These are phyloP conservation scores for Syngnathus acus DNA, from an alignment of 2,797 vertebrate species.

Conservation along the genomic window DNA sequence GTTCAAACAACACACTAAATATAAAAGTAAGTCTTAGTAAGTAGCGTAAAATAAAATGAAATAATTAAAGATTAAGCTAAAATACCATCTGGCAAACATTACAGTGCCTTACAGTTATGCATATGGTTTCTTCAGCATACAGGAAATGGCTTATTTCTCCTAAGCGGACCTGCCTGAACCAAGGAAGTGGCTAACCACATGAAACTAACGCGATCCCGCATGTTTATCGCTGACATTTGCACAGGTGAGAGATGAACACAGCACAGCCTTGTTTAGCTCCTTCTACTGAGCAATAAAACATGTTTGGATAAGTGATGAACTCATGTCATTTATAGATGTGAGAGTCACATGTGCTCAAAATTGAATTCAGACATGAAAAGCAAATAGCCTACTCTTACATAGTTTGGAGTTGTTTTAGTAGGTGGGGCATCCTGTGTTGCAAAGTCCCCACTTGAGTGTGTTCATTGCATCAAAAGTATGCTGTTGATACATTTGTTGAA, in stretches of 20 bases:
- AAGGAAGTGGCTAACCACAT: conserved; percentile 69
- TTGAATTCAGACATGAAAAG: conserved; percentile 34
- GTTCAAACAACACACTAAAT: neutral
- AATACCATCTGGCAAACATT: conserved; percentile 56
- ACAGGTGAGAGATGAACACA: conserved; percentile 62
- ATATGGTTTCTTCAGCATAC: conserved; percentile 43
- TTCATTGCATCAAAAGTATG: neutral
- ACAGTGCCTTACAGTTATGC: conserved; percentile 54
- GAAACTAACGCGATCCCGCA: conserved; percentile 46
- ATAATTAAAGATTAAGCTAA: conserved; percentile 33
- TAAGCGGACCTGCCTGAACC: conserved; percentile 49
- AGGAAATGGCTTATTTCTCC: conserved; percentile 66
- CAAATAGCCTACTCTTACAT: conserved; percentile 13
- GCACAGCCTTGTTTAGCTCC: conserved; percentile 44
- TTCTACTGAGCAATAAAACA: conserved; percentile 22
- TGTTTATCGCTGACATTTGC: conserved; percentile 63
- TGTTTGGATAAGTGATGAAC: conserved; percentile 45
- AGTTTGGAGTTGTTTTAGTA: conserved; percentile 15
- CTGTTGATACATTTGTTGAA: neutral
- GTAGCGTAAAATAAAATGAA: neutral
- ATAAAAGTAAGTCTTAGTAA: neutral
- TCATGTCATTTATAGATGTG: conserved; percentile 43
- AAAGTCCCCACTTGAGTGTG: neutral
- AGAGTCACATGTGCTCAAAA: conserved; percentile 26
- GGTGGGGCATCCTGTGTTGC: conserved; percentile 6